Conservation (phyloP, 2,888 invertebrate genomes). For the Catocala nupta region DNA sequence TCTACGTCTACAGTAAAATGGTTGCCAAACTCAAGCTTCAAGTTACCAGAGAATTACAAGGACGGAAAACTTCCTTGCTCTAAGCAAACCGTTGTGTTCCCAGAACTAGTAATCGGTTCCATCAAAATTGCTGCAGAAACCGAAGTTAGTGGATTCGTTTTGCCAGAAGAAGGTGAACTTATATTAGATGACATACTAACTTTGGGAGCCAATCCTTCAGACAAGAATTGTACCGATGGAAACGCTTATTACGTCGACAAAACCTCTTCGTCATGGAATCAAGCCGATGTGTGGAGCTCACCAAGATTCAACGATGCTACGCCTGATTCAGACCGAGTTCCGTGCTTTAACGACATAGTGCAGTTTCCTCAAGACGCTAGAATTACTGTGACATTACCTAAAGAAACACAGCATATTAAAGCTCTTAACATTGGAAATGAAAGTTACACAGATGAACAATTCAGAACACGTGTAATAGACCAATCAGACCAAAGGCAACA, state of each 20-base stretch:
- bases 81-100: slow-evolving; percentile 75
- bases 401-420: slow-evolving; percentile 59
- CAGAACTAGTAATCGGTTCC: slow-evolving; percentile 63
- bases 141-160: slow-evolving; percentile 64
- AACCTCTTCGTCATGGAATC: slow-evolving; percentile 68
- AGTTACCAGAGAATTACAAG: slow-evolving; percentile 71
- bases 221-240: slow-evolving; percentile 63
- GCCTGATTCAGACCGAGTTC: slow-evolving; percentile 81
- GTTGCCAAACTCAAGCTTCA: slow-evolving; percentile 74
- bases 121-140: slow-evolving; percentile 63
- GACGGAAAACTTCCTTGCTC: slow-evolving; percentile 75
- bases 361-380: slow-evolving; percentile 67
- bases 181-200: slow-evolving; percentile 67
- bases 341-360: slow-evolving; percentile 80
- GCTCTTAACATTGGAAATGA: slow-evolving; percentile 57
- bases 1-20: slow-evolving; percentile 70
- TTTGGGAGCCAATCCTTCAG: slow-evolving; percentile 62
- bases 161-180: slow-evolving; percentile 78
- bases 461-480: slow-evolving; percentile 31
- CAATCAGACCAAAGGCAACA: slow-evolving; percentile 52
- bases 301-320: slow-evolving; percentile 77
- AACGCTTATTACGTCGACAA: slow-evolving; percentile 70
- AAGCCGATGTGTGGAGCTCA: slow-evolving; percentile 80
- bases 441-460: slow-evolving; percentile 41
- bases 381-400: slow-evolving; percentile 68